Conservation (phyloP, 2,888 invertebrate genomes). For the Cheilosia urbana region DNA sequence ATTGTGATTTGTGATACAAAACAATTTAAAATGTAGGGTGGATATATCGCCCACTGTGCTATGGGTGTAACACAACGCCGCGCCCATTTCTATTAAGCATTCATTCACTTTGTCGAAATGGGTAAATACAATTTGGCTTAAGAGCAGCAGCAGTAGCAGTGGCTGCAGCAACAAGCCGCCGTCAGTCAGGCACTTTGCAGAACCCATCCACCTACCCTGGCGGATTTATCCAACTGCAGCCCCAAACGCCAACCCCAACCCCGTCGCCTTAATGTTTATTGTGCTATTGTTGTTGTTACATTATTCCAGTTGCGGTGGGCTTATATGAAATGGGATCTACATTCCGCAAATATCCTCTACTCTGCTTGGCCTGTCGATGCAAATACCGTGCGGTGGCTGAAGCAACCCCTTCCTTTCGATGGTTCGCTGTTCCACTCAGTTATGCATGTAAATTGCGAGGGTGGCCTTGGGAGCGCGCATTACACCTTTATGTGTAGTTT, state of each 20-base stretch:
- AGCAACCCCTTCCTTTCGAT: slow-evolving; percentile 13
- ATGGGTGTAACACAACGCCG: slow-evolving; percentile 62
- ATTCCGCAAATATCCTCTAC: slow-evolving; percentile 62
- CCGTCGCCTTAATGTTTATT: slow-evolving; percentile 59
- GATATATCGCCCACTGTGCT: not conserved
- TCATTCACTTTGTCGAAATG: slow-evolving; percentile 68
- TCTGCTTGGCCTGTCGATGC: slow-evolving; percentile 23
- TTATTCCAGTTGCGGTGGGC: slow-evolving; percentile 49
- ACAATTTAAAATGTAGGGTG: slow-evolving; percentile 33
- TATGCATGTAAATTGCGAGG: slow-evolving; percentile 71
- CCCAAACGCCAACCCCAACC: slow-evolving; percentile 4
- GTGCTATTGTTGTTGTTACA: slow-evolving; percentile 52
- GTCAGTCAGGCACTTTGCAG: slow-evolving; percentile 56
- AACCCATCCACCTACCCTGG: slow-evolving; percentile 33
- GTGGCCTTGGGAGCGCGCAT: slow-evolving; percentile 65
- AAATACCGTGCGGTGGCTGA: slow-evolving; percentile 13
- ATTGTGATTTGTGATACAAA: slow-evolving; percentile 24
- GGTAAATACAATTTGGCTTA: slow-evolving; percentile 65
- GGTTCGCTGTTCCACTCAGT: slow-evolving; percentile 33
- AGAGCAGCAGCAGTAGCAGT: slow-evolving; percentile 30
- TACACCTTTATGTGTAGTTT: slow-evolving; percentile 69
- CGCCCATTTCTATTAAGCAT: slow-evolving; percentile 71
- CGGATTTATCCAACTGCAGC: slow-evolving; percentile 8
- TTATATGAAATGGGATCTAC: slow-evolving; percentile 70
- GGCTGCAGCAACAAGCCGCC: slow-evolving; percentile 53